These are phyloP conservation scores for Latheticus oryzae DNA, from an alignment of 2,888 invertebrate species.

Conservation along the genomic window DNA sequence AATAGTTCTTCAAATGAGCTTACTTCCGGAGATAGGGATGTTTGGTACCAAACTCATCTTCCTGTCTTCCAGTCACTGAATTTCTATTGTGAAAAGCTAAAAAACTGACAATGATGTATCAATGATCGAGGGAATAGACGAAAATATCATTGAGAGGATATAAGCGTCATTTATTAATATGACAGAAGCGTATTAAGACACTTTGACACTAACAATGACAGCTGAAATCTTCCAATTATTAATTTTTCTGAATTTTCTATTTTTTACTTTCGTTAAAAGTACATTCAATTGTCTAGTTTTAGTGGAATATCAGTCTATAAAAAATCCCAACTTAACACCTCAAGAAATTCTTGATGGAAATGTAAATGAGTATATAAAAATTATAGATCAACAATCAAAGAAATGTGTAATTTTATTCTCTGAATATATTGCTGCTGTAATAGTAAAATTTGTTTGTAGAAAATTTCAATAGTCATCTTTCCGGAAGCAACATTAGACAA, in stretches of 20 bases:
- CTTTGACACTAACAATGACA: not conserved
- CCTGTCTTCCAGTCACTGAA: slow-evolving; percentile 41
- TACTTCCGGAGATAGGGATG: slow-evolving; percentile 55
- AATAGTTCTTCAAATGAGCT: slow-evolving; percentile 56
- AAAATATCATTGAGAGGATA: slow-evolving; percentile 29
- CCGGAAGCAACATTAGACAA: slow-evolving; percentile 1
- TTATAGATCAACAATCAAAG: not conserved
- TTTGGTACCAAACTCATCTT: slow-evolving; percentile 54
- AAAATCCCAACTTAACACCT: not conserved
- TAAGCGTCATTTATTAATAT: slow-evolving; percentile 17
- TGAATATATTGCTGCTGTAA: too few relatives aligned
- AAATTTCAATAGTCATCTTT: not conserved
- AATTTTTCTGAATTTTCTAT: too few relatives aligned
- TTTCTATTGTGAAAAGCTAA: slow-evolving; percentile 51
- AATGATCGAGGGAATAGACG: slow-evolving; percentile 47
- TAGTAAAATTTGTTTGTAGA: too few relatives aligned
- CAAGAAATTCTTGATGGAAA: not conserved
- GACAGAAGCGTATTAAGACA: slow-evolving; percentile 8
- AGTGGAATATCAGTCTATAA: slow-evolving; percentile 3
- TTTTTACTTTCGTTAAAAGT: too few relatives aligned
- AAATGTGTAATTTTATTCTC: slow-evolving; percentile 5
- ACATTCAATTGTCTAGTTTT: too few relatives aligned
- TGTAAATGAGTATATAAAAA: slow-evolving; percentile 1
- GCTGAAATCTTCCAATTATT: too few relatives aligned
- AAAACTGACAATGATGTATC: slow-evolving; percentile 58